Evolutionary conservation across 2,888 invertebrate species (phyloP).

Genomic region (Drosophila recens): DNA sequence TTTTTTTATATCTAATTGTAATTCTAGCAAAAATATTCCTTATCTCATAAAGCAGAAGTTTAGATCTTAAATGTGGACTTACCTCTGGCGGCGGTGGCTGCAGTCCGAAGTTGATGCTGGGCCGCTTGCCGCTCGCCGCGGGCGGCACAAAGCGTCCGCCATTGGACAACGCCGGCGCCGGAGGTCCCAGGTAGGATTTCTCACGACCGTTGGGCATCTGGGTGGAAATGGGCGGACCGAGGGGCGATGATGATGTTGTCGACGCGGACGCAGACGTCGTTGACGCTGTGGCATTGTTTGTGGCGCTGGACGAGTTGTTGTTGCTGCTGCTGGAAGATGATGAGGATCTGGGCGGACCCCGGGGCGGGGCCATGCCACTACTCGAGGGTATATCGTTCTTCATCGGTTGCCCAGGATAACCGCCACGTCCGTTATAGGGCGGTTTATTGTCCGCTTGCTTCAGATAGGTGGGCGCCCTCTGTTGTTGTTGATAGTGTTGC

Average conservation of each 20-base stretch:
- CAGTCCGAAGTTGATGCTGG: slow-evolving; percentile 33
- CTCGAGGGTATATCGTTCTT: slow-evolving; percentile 87
- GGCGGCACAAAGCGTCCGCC: slow-evolving; percentile 83
- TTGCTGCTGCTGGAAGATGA: slow-evolving; percentile 62
- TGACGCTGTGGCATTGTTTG: slow-evolving; percentile 61
- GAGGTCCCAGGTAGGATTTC: slow-evolving; percentile 78
- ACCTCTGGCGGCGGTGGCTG: slow-evolving; percentile 78
- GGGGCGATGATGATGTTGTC: slow-evolving; percentile 41
- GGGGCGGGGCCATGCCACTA: slow-evolving; percentile 87
- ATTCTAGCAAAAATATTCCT: not conserved
- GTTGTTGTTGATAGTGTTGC: slow-evolving; percentile 77
- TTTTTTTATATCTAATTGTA: not conserved
- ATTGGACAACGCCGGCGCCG: slow-evolving; percentile 66
- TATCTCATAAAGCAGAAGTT: too few species aligned
- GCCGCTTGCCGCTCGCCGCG: slow-evolving; percentile 77
- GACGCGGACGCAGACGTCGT: slow-evolving; percentile 25
- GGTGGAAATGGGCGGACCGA: slow-evolving; percentile 80
- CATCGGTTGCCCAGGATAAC: slow-evolving; percentile 88
- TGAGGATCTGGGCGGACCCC: slow-evolving; percentile 86
- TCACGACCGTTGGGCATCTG: slow-evolving; percentile 84
- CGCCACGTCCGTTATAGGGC: slow-evolving; percentile 88
- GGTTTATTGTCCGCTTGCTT: slow-evolving; percentile 89
- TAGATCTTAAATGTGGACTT: slow-evolving; percentile 23
- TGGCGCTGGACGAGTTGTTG: slow-evolving; percentile 62
- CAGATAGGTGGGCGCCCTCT: slow-evolving; percentile 85